phyloP scores from a whole-genome alignment of 2,888 invertebrate genomes.

The Microctonus aethiopoides region DNA sequence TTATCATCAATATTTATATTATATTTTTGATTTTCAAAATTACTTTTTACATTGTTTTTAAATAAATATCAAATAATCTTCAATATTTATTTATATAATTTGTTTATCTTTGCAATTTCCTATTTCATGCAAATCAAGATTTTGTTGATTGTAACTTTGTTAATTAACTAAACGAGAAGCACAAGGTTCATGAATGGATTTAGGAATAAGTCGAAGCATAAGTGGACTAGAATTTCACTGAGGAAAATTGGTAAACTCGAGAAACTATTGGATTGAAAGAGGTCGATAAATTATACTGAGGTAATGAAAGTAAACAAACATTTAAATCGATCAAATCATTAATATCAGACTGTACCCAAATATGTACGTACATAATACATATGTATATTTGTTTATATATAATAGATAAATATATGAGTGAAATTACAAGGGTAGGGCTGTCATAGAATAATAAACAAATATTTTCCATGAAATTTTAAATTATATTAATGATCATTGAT shows the following conservation, averaged over 20 bases:
- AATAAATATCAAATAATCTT: too few relatives aligned
- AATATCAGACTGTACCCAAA: neutral
- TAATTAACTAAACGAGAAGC: neutral
- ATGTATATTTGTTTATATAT: neutral
- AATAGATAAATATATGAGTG: too few relatives aligned
- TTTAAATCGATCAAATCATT: conserved; percentile 4
- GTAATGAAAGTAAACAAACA: neutral
- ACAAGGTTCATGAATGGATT: neutral
- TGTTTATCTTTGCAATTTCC: neutral
- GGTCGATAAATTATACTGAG: neutral
- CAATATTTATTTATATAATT: too few relatives aligned
- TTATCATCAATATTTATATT: too few relatives aligned
- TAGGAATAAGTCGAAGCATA: neutral
- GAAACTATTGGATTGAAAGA: neutral
- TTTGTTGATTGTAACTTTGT: neutral
- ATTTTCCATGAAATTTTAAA: conserved; percentile 14
- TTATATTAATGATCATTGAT: neutral
- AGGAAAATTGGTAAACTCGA: neutral
- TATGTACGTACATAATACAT: neutral
- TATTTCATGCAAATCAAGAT: neutral
- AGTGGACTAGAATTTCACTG: neutral
- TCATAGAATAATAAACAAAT: conserved; percentile 13
- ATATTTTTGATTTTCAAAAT: too few relatives aligned
- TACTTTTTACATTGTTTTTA: too few relatives aligned
- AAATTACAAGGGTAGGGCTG: conserved; percentile 1